Evolutionary conservation across 1,140 invertebrate species (phyloP).

Genomic region (Tetramorium simillimum): DNA sequence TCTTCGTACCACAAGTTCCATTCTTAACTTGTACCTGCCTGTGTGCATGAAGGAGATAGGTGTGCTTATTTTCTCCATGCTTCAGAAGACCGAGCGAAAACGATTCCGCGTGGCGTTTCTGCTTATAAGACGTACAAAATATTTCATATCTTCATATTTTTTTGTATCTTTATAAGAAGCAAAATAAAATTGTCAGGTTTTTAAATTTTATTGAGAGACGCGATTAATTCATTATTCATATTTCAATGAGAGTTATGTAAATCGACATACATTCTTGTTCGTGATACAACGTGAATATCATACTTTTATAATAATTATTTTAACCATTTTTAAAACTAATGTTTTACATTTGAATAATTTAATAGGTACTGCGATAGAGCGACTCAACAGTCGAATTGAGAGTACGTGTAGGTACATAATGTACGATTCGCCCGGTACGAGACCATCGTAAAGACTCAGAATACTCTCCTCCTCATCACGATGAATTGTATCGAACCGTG

Average conservation of each 20-base stretch:
- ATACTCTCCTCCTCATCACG: background rate
- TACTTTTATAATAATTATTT: conserved; percentile 7
- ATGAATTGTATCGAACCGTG: conserved; percentile 5
- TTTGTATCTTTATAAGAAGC: background rate
- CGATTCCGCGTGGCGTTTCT: background rate
- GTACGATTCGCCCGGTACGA: background rate
- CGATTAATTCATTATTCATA: background rate
- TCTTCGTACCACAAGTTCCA: background rate
- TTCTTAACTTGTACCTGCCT: background rate
- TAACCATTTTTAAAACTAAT: background rate
- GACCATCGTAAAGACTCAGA: background rate
- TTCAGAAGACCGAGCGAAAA: background rate
- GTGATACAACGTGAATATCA: background rate
- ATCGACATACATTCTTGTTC: background rate
- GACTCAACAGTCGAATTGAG: background rate
- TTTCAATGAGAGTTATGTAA: background rate
- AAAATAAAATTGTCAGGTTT: background rate
- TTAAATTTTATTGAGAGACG: background rate
- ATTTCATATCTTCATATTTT: background rate
- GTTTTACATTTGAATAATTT: conserved; percentile 14
- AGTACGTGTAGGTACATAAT: background rate
- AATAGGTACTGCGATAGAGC: background rate
- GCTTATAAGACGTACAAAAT: background rate
- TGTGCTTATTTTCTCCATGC: background rate
- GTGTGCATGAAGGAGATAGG: background rate